Percentiles rank a stretch among this genome's conserved stretches.
Evolutionary conservation across 2,797 vertebrate genomes (phyloP).

Genomic region (Jordanella pulchra): DNA sequence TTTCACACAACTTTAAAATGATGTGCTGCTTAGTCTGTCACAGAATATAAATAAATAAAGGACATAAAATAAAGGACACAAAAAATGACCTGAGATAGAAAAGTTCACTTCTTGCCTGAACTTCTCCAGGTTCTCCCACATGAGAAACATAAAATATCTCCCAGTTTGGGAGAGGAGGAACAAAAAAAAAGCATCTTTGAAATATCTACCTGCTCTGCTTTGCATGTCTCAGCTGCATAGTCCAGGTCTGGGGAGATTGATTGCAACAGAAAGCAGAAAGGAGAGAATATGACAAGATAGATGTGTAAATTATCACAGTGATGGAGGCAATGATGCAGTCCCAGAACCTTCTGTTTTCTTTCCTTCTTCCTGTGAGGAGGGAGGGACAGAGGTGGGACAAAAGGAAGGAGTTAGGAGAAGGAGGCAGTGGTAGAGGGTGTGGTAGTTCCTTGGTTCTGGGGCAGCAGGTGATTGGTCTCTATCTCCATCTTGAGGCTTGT

Average conservation of each 20-base stretch:
- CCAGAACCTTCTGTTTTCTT: slow-evolving; percentile 98
- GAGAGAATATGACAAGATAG: slow-evolving; percentile 99
- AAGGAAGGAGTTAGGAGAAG: slow-evolving; percentile 46
- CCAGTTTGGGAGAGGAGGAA: slow-evolving; percentile 11
- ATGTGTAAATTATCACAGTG: slow-evolving; percentile 99
- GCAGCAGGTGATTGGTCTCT: slow-evolving; percentile 86
- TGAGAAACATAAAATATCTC: slow-evolving; percentile 37
- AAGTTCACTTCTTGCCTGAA: slow-evolving; percentile 21
- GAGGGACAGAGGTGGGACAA: slow-evolving; percentile 64
- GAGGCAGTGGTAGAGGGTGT: slow-evolving; percentile 59
- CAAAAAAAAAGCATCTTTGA: slow-evolving; percentile 53
- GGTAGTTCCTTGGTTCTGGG: slow-evolving; percentile 87
- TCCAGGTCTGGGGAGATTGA: slow-evolving; percentile 94
- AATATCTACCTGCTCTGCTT: slow-evolving; percentile 71
- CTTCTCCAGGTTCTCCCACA: slow-evolving; percentile 33
- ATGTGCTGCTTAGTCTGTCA: background rate
- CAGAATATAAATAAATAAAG: background rate
- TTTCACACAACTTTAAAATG: background rate
- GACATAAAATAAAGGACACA: slow-evolving; percentile 10
- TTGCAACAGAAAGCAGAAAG: slow-evolving; percentile 89
- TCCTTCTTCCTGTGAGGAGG: slow-evolving; percentile 71
- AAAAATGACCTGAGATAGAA: slow-evolving; percentile 51
- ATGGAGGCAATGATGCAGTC: slow-evolving; percentile 99
- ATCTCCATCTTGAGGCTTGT: slow-evolving; percentile 86
- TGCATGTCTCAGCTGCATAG: slow-evolving; percentile 80